These are phyloP conservation scores for Amphipyra berbera DNA, from an alignment of 2,888 invertebrate genomes.

Conservation along the genomic window DNA sequence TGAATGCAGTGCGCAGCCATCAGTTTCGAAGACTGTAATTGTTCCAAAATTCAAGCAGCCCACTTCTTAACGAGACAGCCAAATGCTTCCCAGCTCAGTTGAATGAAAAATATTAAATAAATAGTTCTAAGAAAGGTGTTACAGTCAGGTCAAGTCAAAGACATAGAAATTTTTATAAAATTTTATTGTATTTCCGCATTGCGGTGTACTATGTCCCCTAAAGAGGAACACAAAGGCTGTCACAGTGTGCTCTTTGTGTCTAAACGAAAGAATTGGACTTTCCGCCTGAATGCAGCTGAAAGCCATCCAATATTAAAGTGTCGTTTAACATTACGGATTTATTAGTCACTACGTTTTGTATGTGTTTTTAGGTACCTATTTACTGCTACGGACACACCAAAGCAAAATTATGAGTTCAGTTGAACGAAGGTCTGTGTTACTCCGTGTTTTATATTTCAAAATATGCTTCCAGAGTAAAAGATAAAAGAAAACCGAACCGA, in stretches of 20 bases:
- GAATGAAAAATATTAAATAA: neutral
- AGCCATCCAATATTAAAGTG: constrained; percentile 52
- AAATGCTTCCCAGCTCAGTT: neutral
- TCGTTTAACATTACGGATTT: constrained; percentile 41
- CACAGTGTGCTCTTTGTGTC: constrained; percentile 54
- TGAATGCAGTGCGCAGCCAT: too few species aligned
- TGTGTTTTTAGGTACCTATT: neutral
- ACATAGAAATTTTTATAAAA: constrained; percentile 31
- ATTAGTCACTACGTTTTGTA: constrained; percentile 24
- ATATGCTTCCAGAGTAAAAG: too few species aligned
- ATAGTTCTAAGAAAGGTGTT: constrained; percentile 6
- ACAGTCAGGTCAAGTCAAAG: constrained; percentile 26
- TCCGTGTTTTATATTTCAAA: too few species aligned
- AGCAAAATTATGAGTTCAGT: too few species aligned
- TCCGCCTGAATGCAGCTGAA: constrained; percentile 42
- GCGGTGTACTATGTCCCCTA: constrained; percentile 51
- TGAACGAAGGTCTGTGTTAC: too few species aligned
- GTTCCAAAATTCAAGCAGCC: neutral
- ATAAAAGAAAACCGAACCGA: too few species aligned
- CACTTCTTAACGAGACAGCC: neutral
- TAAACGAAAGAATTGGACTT: constrained; percentile 53
- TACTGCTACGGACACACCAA: too few species aligned
- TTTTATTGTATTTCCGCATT: constrained; percentile 52
- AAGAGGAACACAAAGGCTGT: constrained; percentile 57
- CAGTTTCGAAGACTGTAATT: neutral